Evolutionary conservation across 2,888 invertebrate species (phyloP), one percentile per base, ranked within the genome.

Genomic region (Syritta pipiens): DNA sequence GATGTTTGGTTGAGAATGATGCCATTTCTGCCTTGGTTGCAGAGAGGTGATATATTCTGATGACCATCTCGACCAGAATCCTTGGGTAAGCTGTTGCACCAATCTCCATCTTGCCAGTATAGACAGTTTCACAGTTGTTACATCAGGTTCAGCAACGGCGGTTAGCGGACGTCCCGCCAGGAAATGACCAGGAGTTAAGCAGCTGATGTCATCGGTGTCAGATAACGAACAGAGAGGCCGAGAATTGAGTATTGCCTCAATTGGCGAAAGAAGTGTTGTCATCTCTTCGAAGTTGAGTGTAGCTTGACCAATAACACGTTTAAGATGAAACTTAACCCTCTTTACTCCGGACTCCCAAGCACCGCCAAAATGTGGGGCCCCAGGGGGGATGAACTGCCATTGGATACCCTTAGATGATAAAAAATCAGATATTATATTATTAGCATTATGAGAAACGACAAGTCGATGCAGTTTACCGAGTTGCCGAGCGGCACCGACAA

Each of bases 61-160:
- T 32, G 32, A 32, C 12, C 12, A 12, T 12, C n/a, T 49, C 26
- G 48, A 49, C 62, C 62, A 62, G 49, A 49, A 49, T 22, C 4
- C n/a, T 40, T 49, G 62, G 40, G 37, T 19, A 42, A 62, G 48
- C 49, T 62, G 37, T 51, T 51, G 51, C 22, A 51, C 42, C 20
- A 51, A n/a, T 42, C 26, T 49, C 49, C 62, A 63, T 63, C 62
- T 37, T 49, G 48, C 49, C 62, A 40, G 28, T 12, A 49, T 12
- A 20, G 20, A 30, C 51, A 51, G 10, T 19, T 63, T 63, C 20
- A 51, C 7, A n/a, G 49, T 48, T 1, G 40, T 49, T 9, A 51
- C 48, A n/a, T 51, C 22, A 10, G 40, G 40, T 48, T 40, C 42
- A 30, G 63, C 10, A 26, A 63, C 40, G 17, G 51, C 40, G 22